Base-by-base conservation (phyloP, 2,113 vertebrate species). In the Phocoena phocoena region DNA sequence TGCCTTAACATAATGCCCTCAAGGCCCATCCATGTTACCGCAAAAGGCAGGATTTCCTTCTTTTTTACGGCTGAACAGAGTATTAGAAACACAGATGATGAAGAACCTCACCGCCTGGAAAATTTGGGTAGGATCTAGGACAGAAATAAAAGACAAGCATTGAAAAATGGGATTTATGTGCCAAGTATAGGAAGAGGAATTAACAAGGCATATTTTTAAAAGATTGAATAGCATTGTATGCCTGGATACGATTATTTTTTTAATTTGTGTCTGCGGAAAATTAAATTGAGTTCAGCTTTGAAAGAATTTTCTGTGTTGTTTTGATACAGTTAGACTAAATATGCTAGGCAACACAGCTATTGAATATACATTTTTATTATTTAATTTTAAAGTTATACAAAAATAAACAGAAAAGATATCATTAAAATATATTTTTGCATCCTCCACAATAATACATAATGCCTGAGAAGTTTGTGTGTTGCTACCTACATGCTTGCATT, bases 371-470 rank as follows among this genome's bases (percentile, higher is more conserved):
- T 47, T 53, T 71, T 23, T 85, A 20, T 44, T 60, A 53, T 79
- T 95, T 92, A 67, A 93, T 25, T 82, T 96, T n/a, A 83, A 87
- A 62, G 12, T 73, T 81, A 65, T 14, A 70, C 44, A 71, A 77
- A 90, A 70, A 38, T 92, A 44, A 15, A 55, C 15, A 79, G 36
- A 77, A 93, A 86, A 79, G 77, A 47, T 36, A 63, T n/a, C 15
- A 44, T 36, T 74, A 38, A 77, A 63, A 55, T 76, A 74, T 58
- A 93, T 31, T 70, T 63, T 88, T 67, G 47, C 12, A 26, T 65
- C 18, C 25, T 80, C 28, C 23, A 31, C 26, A 74, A 13, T 68
- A 68, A 74, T 79, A 33, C 0, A 88, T 12, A 68, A 21, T 21
- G 70, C 13, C 41, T 86, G 17, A 83, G 31, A 58, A 58, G 15